Conservation (phyloP, 92 coral and sea anemone species). For the Plumapathes pennacea region DNA sequence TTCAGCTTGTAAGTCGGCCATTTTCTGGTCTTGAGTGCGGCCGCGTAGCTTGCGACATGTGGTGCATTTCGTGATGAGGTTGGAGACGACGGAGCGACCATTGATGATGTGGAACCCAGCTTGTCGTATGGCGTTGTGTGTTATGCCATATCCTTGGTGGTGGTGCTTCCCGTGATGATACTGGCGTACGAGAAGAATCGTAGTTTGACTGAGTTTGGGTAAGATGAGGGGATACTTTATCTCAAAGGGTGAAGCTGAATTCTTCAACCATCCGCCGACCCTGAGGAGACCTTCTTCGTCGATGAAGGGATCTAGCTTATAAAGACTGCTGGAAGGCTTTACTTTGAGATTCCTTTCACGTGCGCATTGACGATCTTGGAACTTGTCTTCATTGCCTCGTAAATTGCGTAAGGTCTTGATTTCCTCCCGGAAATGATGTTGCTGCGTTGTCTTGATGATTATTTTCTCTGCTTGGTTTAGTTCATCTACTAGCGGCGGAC, state of each 20-base stretch:
- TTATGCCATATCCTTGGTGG: slow-evolving; percentile 14
- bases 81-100: slow-evolving; percentile 3
- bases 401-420: too few relatives aligned
- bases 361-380: too few relatives aligned
- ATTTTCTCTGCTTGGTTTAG: too few relatives aligned
- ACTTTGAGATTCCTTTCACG: too few relatives aligned
- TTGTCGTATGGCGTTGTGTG: slow-evolving; percentile 16
- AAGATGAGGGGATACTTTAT: slow-evolving; percentile 18
- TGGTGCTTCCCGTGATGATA: slow-evolving; percentile 16
- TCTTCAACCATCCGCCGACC: slow-evolving; percentile 21
- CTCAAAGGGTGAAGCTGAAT: background rate
- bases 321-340: too few relatives aligned
- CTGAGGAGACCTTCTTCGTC: slow-evolving; percentile 4
- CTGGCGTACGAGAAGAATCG: slow-evolving; percentile 1
- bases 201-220: slow-evolving; percentile 9
- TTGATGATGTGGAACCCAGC: slow-evolving; percentile 23
- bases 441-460: too few relatives aligned
- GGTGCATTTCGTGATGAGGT: slow-evolving; percentile 15
- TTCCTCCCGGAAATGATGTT: too few relatives aligned
- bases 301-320: slow-evolving; percentile 8
- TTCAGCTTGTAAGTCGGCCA: slow-evolving; percentile 25
- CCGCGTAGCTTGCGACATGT: slow-evolving; percentile 16
- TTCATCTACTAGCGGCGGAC: too few relatives aligned
- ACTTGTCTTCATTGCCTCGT: too few relatives aligned
- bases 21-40: slow-evolving; percentile 25